Conservation (phyloP, 2,797 vertebrate species). For the Calcarius lapponicus region DNA sequence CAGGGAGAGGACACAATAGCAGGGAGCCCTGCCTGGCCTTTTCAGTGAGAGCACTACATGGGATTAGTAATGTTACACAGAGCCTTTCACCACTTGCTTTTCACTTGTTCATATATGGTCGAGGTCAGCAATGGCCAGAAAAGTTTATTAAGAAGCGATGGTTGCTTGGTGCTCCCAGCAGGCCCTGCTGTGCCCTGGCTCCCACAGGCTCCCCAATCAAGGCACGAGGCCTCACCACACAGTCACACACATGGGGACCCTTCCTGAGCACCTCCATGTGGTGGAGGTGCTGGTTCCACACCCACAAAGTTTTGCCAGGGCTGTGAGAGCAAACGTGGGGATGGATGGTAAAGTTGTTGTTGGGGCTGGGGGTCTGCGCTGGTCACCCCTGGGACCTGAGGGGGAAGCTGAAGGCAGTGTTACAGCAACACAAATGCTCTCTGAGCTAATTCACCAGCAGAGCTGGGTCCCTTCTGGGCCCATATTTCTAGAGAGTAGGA, state of each 20-base stretch:
- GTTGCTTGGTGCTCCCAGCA: background rate
- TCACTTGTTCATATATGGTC: slow-evolving; percentile 52
- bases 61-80: slow-evolving; percentile 58
- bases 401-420: background rate
- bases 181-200: background rate
- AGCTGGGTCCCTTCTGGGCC: background rate
- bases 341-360: background rate
- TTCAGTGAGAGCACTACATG: background rate
- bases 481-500: background rate
- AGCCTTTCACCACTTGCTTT: slow-evolving; percentile 71
- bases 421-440: background rate
- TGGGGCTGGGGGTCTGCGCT: background rate
- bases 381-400: background rate
- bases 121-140: background rate
- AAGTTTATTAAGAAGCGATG: slow-evolving; percentile 38
- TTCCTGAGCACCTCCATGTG: fast-evolving
- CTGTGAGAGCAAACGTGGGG: fast-evolving
- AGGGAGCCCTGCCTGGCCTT: background rate
- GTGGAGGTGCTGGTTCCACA: background rate
- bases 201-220: background rate
- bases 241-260: background rate
- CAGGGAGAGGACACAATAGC: background rate
- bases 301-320: background rate
- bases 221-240: background rate
- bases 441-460: background rate